Evolutionary conservation across 2,888 invertebrate genomes (phyloP), one percentile per base, ranked within the genome.

Genomic region (Rotaria sp.): DNA sequence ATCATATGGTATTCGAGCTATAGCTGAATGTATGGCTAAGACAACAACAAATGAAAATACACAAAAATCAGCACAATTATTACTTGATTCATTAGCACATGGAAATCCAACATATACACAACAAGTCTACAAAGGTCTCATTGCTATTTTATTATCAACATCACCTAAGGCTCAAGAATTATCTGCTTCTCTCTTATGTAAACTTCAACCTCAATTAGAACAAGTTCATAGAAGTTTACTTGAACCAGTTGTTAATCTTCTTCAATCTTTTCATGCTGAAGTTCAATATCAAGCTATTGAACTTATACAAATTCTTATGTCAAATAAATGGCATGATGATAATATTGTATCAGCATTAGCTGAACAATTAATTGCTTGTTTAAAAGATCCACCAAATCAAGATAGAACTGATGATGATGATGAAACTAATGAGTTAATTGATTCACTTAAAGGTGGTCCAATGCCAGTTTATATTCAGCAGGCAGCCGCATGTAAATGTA

Each of bases 161-260:
- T 91, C 91, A 85, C 91, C 91, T 11, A 91, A 91, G 88, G 91
- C 91, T 10, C 91, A 91, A 87, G 91, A 91, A 89, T 90, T 91
- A 90, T 90, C 91, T 87, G 90, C 90, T 84, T 90, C 90, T 87
- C 90, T 90, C 30, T 88, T 91, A 10, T 88, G 90, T 84, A 88
- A 89, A 67, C 90, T 91, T 50, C 91, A 91, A 90, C 90, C 91
- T 26, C 89, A 90, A 87, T 89, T 91, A 24, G 89, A 89, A 84
- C 88, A 88, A 86, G 90, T 90, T 13, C 90, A 90, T 88, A 89
- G 89, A 35, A 89, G 88, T 75, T 90, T 91, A 80, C 89, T 90
- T n/a, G 91, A 91, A 75, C 91, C 91, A 30, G 88, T 91, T 59
- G 88, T 91, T 50, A 89, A 88, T 86, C 88, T 91, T 21, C 87